Percentiles rank a stretch among this genome's conserved stretches.
phyloP scores from a whole-genome alignment of 1,140 invertebrate genomes.

The Pseudomyrmex flavicornis region DNA sequence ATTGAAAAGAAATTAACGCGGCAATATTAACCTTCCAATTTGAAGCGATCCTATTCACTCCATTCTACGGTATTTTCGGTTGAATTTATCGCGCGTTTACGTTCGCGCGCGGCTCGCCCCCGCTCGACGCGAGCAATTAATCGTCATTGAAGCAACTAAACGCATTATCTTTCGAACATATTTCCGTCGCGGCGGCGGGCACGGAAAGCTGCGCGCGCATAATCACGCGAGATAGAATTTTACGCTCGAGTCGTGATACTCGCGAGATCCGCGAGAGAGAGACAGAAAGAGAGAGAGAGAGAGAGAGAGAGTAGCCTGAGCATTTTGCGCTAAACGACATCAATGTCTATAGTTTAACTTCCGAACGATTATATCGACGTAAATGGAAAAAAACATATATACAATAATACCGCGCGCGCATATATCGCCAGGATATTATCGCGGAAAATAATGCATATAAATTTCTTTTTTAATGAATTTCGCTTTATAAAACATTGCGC shows the following conservation, averaged over 20 bases:
- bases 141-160: slow-evolving; percentile 62
- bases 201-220: slow-evolving; percentile 47
- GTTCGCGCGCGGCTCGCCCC: slow-evolving; percentile 52
- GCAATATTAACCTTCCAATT: slow-evolving; percentile 61
- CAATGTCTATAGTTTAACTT: slow-evolving; percentile 35
- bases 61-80: slow-evolving; percentile 59
- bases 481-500: slow-evolving; percentile 4
- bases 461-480: slow-evolving; percentile 22
- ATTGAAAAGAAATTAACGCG: slow-evolving; percentile 62
- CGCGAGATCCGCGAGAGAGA: slow-evolving; percentile 26
- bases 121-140: slow-evolving; percentile 53
- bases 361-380: slow-evolving; percentile 24
- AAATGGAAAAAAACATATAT: slow-evolving; percentile 23
- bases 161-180: slow-evolving; percentile 62
- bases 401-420: not conserved
- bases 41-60: slow-evolving; percentile 54
- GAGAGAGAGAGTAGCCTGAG: slow-evolving; percentile 26
- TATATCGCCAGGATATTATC: slow-evolving; percentile 2
- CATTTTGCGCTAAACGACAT: slow-evolving; percentile 45
- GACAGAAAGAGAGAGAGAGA: slow-evolving; percentile 33
- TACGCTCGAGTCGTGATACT: slow-evolving; percentile 57
- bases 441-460: slow-evolving; percentile 5
- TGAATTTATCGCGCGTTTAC: slow-evolving; percentile 59
- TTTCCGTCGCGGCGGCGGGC: slow-evolving; percentile 50
- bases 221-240: slow-evolving; percentile 60